These are phyloP conservation scores for Pristionchus exspectatus DNA, from an alignment of 2,888 invertebrate species.

Conservation along the genomic window DNA sequence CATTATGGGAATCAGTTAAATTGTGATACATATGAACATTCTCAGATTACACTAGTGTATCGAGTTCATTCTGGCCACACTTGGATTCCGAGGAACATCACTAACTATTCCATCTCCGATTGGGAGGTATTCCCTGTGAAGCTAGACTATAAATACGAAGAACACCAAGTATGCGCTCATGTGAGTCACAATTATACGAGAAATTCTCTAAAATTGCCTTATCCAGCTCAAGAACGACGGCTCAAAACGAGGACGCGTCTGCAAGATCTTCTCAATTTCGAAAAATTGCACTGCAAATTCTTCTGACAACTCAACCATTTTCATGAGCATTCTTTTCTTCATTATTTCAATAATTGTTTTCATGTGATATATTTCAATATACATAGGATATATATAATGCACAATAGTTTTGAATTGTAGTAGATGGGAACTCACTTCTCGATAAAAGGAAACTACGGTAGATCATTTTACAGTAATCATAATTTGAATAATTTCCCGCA, in stretches of 20 bases:
- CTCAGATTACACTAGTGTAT: conserved; percentile 13
- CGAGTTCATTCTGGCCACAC: neutral
- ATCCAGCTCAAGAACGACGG: conserved; percentile 22
- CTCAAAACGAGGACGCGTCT: conserved; percentile 16
- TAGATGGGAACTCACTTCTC: neutral
- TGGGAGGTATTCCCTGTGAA: conserved; percentile 27
- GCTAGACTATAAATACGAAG: neutral
- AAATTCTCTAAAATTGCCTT: neutral
- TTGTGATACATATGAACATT: neutral
- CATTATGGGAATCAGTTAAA: neutral
- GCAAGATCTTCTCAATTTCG: conserved; percentile 29
- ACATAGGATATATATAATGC: neutral
- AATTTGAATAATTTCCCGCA: neutral
- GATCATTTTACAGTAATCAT: neutral
- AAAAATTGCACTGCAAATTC: conserved; percentile 23
- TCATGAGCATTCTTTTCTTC: neutral
- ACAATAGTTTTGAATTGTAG: too few species aligned
- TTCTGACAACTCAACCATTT: neutral
- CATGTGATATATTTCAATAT: neutral
- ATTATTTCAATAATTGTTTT: neutral
- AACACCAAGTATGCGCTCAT: conserved; percentile 47
- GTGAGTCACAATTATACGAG: neutral
- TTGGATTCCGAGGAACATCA: neutral
- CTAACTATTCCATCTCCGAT: neutral
- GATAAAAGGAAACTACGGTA: conserved; percentile 3